phyloP scores from a whole-genome alignment of 1,140 invertebrate species.

The Spodoptera frugiperda region DNA sequence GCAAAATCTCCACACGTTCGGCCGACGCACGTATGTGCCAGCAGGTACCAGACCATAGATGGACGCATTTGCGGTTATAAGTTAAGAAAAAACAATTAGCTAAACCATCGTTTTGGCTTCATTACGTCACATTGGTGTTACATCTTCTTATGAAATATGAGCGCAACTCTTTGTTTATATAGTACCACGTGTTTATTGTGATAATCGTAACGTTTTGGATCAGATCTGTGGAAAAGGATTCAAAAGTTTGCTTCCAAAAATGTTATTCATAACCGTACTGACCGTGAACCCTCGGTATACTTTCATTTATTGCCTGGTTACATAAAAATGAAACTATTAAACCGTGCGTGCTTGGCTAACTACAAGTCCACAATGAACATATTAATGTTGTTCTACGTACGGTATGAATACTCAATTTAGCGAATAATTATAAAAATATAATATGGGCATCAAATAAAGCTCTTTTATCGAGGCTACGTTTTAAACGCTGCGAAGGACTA shows the following conservation, averaged over 20 bases:
- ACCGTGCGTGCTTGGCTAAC: constrained; percentile 8
- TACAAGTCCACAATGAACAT: constrained; percentile 2
- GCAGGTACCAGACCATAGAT: constrained; percentile 56
- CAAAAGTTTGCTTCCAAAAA: background rate
- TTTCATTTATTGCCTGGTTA: constrained; percentile 18
- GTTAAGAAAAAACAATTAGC: constrained; percentile 47
- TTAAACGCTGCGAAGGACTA: constrained; percentile 14
- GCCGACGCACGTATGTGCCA: constrained; percentile 65
- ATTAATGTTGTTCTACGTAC: background rate
- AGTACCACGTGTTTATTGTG: too few relatives aligned
- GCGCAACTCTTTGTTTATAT: too few relatives aligned
- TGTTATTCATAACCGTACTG: constrained; percentile 10
- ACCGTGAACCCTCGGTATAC: constrained; percentile 2
- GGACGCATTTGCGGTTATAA: constrained; percentile 47
- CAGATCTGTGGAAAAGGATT: too few relatives aligned
- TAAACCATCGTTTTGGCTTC: constrained; percentile 6
- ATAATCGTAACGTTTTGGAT: too few relatives aligned
- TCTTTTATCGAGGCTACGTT: background rate
- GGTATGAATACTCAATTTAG: background rate
- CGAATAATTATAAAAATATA: background rate
- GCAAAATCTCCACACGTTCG: constrained; percentile 70
- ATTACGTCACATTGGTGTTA: background rate
- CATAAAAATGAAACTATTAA: constrained; percentile 18
- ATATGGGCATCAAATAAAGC: background rate
- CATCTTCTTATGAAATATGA: background rate